Evolutionary conservation across 2,797 vertebrate genomes (phyloP), one percentile per base, ranked within the genome.

Genomic region (Otolemur crassicaudatus): DNA sequence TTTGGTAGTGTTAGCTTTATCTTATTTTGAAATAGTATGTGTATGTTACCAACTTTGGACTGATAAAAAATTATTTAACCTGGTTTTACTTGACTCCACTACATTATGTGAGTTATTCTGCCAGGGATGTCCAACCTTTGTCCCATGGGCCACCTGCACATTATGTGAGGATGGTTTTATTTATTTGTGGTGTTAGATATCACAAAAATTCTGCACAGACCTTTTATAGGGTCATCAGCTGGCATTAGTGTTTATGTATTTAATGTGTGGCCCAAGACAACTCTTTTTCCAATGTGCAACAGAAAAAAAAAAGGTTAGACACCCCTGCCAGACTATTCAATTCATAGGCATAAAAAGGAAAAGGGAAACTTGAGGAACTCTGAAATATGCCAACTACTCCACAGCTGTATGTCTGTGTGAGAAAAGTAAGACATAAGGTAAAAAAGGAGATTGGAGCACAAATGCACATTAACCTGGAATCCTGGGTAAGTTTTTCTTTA

Each of bases 1-100:
- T 97, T 87, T 86, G n/a, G 65, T 89, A 58, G 16, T 92, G 49
- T 73, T 86, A 43, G 23, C 79, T 92, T 90, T 81, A 34, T 80
- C 90, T 91, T 89, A 37, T 72, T 95, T 37, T 95, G 87, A 73
- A 81, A 80, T 92, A 25, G 20, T 46, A 65, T 31, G 11, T 8
- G 40, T 72, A 37, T 53, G 70, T 60, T 72, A 31, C 91, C 82
- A 94, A 72, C 27, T 75, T 69, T 72, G 92, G 84, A 75, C 49
- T 89, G 72, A 0, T 34, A 0, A 31, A 91, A 81, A 56, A 93
- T 87, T 0, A 2, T 43, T 94, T 85, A 79, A 85, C 20, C n/a
- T 1, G 1, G 37, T 46, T 93, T 87, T 87, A 67, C n/a, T 70
- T 77, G 49, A 82, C 34, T 76, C 20, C n/a, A 40, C 11, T 75